Evolutionary conservation across 1,140 invertebrate genomes (phyloP).

Genomic region (Anthonomus grandis): DNA sequence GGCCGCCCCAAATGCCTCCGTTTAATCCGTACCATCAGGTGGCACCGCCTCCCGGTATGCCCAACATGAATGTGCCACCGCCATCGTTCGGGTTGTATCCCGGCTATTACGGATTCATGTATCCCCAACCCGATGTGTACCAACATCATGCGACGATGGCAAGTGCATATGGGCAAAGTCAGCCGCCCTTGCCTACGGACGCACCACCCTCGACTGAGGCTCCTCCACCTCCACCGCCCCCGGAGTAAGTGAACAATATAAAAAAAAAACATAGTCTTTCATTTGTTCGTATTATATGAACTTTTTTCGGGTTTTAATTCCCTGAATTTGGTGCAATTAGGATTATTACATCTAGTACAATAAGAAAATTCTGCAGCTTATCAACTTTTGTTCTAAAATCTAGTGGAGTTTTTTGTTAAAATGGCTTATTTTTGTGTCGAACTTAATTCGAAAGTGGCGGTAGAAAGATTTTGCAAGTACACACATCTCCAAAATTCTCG

Average conservation of each 20-base stretch:
- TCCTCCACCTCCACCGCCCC: constrained; percentile 52
- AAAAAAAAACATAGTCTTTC: too few relatives aligned
- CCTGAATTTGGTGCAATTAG: too few relatives aligned
- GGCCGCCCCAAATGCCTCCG: constrained; percentile 11
- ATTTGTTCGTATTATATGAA: too few relatives aligned
- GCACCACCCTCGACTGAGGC: constrained; percentile 46
- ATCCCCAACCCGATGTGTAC: constrained; percentile 31
- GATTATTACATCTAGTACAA: too few relatives aligned
- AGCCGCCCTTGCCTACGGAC: constrained; percentile 49
- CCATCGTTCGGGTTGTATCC: constrained; percentile 27
- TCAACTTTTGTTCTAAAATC: too few relatives aligned
- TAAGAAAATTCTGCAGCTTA: too few relatives aligned
- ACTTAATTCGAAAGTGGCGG: too few relatives aligned
- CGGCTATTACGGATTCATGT: constrained; percentile 19
- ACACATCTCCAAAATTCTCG: too few relatives aligned
- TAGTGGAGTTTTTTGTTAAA: too few relatives aligned
- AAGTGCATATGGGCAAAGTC: constrained; percentile 1
- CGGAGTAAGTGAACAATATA: constrained; percentile 43
- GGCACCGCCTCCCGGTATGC: constrained; percentile 20
- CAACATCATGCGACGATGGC: constrained; percentile 27
- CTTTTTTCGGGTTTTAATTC: too few relatives aligned
- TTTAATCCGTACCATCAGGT: constrained; percentile 15
- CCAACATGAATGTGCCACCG: constrained; percentile 30
- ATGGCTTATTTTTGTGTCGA: too few relatives aligned
- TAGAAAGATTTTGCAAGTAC: too few relatives aligned